A percentile compares a stretch with the other conserved stretches of the same genome.
These are phyloP conservation scores for Eledona agricola DNA, from an alignment of 2,888 invertebrate genomes.

Conservation along the genomic window DNA sequence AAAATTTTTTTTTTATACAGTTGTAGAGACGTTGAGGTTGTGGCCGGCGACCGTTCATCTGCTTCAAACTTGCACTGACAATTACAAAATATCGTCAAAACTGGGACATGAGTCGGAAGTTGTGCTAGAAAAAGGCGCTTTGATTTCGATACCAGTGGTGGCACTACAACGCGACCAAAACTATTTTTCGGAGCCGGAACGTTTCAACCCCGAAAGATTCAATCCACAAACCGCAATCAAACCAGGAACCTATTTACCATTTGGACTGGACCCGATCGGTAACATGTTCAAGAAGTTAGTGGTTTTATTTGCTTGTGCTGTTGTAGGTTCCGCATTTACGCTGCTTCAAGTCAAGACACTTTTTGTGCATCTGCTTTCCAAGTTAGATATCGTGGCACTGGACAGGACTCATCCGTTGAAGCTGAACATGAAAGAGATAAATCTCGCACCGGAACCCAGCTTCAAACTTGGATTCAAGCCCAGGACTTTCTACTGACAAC, in stretches of 20 bases:
- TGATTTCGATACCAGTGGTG: constrained; percentile 46
- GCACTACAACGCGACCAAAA: constrained; percentile 50
- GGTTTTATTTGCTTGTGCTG: constrained; percentile 7
- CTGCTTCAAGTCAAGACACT: constrained; percentile 37
- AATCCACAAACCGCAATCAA: constrained; percentile 65
- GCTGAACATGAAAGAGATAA: constrained; percentile 53
- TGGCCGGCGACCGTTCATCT: constrained; percentile 24
- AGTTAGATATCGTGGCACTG: constrained; percentile 34
- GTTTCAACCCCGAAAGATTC: constrained; percentile 58
- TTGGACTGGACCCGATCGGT: constrained; percentile 62
- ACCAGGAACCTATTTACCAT: constrained; percentile 58
- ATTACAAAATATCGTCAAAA: constrained; percentile 41
- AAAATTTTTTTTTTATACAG: constrained; percentile 39
- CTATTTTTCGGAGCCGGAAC: constrained; percentile 51
- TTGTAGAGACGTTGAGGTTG: constrained; percentile 20
- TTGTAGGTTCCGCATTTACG: constrained; percentile 34
- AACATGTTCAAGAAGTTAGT: constrained; percentile 63
- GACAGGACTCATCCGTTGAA: constrained; percentile 38
- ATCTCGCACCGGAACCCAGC: constrained; percentile 57
- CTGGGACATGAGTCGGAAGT: constrained; percentile 39
- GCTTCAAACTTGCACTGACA: constrained; percentile 59
- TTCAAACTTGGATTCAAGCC: constrained; percentile 43
- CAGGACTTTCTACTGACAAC: constrained; percentile 21
- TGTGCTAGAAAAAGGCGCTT: constrained; percentile 36
- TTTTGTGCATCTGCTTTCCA: constrained; percentile 31